Percentiles rank a stretch among this genome's conserved stretches.
Conservation (phyloP, 2,797 vertebrate species). For the Onychomys arenicola region DNA sequence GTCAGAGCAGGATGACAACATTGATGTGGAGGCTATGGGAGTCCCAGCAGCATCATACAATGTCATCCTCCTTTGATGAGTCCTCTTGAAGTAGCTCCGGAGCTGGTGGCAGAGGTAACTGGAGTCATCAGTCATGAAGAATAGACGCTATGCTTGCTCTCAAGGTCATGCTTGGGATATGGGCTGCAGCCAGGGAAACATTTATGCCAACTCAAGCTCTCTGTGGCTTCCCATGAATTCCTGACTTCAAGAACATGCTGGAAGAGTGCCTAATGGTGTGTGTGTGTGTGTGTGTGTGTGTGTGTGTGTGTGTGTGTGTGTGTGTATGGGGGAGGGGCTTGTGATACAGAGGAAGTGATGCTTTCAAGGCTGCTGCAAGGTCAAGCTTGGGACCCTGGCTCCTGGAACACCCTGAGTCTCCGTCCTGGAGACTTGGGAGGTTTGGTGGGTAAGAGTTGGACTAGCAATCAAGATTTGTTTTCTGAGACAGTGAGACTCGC, state of each 20-base stretch:
- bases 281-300: not conserved
- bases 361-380: not conserved
- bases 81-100: not conserved
- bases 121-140: not conserved
- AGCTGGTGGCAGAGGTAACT: not conserved
- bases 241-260: slow-evolving; percentile 16
- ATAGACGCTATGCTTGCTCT: not conserved
- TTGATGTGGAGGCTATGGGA: not conserved
- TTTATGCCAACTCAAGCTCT: not conserved
- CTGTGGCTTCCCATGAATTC: slow-evolving; percentile 56
- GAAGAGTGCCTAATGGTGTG: not conserved
- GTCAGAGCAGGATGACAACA: not conserved
- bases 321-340: not conserved
- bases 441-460: not conserved
- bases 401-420: not conserved
- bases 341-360: not conserved
- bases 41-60: no score
- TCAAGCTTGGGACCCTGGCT: not conserved
- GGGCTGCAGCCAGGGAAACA: slow-evolving; percentile 40
- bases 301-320: not conserved
- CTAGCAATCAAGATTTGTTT: not conserved
- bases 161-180: slow-evolving; percentile 7
- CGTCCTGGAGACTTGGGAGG: fast-evolving
- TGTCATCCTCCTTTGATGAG: not conserved
- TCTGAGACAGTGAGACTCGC: not conserved